Evolutionary conservation across 2,888 invertebrate species (phyloP).

Genomic region (Cecidostiba fungosa): DNA sequence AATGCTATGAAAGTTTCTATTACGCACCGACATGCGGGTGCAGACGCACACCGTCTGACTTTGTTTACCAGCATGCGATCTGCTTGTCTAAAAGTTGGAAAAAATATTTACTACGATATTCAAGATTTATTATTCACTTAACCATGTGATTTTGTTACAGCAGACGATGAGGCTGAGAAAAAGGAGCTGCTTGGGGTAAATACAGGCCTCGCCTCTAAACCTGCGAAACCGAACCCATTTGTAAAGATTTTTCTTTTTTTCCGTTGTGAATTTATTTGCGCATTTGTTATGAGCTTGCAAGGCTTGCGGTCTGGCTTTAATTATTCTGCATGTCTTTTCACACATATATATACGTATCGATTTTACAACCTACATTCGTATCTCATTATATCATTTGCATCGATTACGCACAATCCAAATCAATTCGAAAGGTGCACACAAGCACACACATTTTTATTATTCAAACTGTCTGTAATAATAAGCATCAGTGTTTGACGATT

Average conservation of each 20-base stretch:
- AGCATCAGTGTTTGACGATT: too few species aligned
- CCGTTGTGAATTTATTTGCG: slow-evolving; percentile 60
- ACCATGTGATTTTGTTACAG: slow-evolving; percentile 67
- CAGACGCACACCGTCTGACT: too few species aligned
- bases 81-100: too few species aligned
- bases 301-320: slow-evolving; percentile 67
- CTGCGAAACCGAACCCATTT: slow-evolving; percentile 80
- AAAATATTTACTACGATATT: too few species aligned
- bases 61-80: too few species aligned
- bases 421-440: too few species aligned
- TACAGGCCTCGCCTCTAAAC: slow-evolving; percentile 79
- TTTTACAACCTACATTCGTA: neutral
- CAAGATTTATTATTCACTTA: neutral
- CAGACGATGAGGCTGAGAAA: slow-evolving; percentile 78
- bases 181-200: slow-evolving; percentile 80
- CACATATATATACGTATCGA: neutral
- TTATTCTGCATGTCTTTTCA: slow-evolving; percentile 62
- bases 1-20: too few species aligned
- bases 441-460: too few species aligned
- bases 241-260: slow-evolving; percentile 78
- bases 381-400: neutral
- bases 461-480: too few species aligned
- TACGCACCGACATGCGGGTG: too few species aligned
- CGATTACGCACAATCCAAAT: too few species aligned
- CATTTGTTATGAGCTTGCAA: slow-evolving; percentile 66